Evolutionary conservation across 1,140 invertebrate genomes (phyloP).

Genomic region (Lepidurus couesii): DNA sequence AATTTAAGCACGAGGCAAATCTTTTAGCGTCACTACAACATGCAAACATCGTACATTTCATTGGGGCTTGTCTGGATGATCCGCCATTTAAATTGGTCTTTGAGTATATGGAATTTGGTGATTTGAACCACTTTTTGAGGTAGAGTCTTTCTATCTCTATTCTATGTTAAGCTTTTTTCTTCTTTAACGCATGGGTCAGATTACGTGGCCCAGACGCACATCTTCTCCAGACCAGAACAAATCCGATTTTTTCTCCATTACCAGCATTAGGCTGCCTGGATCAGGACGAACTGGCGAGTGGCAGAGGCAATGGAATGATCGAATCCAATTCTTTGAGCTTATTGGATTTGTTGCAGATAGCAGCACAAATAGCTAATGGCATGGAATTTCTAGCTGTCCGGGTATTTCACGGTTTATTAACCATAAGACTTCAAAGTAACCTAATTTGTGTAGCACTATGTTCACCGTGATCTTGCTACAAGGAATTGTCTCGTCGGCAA

Average conservation of each 20-base stretch:
- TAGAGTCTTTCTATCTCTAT: background rate
- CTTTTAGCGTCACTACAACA: slow-evolving; percentile 19
- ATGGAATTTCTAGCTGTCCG: slow-evolving; percentile 58
- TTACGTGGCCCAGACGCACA: slow-evolving; percentile 28
- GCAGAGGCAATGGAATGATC: background rate
- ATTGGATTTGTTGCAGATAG: slow-evolving; percentile 71
- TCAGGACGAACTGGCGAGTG: background rate
- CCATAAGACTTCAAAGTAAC: slow-evolving; percentile 86
- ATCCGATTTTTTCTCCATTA: slow-evolving; percentile 11
- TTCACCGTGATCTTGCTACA: slow-evolving; percentile 85
- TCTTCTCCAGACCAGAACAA: slow-evolving; percentile 23
- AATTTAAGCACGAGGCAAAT: slow-evolving; percentile 25
- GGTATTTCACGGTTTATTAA: slow-evolving; percentile 48
- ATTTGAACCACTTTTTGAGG: slow-evolving; percentile 49
- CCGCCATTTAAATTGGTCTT: slow-evolving; percentile 79
- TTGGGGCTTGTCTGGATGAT: slow-evolving; percentile 30
- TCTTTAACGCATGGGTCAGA: slow-evolving; percentile 6
- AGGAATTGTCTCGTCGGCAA: slow-evolving; percentile 82
- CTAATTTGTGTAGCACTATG: slow-evolving; percentile 70
- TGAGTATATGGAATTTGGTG: slow-evolving; percentile 85
- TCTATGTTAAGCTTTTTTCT: background rate
- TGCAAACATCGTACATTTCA: slow-evolving; percentile 27
- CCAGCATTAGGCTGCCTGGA: background rate
- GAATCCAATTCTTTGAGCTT: background rate
- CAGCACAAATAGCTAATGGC: slow-evolving; percentile 78